Evolutionary conservation across 2,113 vertebrate genomes (phyloP), one percentile per base, ranked within the genome.

Genomic region (Brachyhypopomus occidentalis): DNA sequence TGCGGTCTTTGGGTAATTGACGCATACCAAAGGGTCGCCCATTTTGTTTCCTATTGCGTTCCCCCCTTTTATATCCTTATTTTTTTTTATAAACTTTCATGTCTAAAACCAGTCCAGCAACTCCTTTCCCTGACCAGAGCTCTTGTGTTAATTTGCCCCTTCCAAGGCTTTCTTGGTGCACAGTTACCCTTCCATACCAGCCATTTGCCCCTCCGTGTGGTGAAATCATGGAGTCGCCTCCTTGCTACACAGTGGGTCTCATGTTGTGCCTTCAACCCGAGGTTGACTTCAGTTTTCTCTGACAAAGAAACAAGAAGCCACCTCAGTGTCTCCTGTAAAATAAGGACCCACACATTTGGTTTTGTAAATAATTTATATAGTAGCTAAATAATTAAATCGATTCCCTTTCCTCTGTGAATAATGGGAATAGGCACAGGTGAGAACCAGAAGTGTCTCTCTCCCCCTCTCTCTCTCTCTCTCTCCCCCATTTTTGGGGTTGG

Each of bases 301-400:
- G 62, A 59, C 22, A 67, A 79, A 84, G 70, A 72, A 70, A 79
- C 71, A 77, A 27, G 41, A 80, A 78, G 75, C 83, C 75, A 66
- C 77, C 64, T 66, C 60, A 36, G 72, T 84, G 74, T 84, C 81
- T 64, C 52, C 64, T 84, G 76, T 84, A 83, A 76, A 88, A 84
- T 67, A 56, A 80, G 58, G 77, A 83, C 78, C 75, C 55, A 25
- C 36, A 52, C 75, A 81, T 77, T 75, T 79, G 64, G 45, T 30
- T 76, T 78, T 89, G 86, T 89, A 87, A 82, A 88, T 88, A 88
- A 80, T 88, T 88, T 85, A 87, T 85, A 86, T 66, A 87, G 78
- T 84, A 84, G 77, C 58, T 82, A 73, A 84, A 88, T 84, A 85
- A 79, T 85, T 80, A 34, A 79, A 76, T 81, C 59, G 48, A 62